phyloP scores from a whole-genome alignment of 2,113 vertebrate species.

The Podarcis raffonei region DNA sequence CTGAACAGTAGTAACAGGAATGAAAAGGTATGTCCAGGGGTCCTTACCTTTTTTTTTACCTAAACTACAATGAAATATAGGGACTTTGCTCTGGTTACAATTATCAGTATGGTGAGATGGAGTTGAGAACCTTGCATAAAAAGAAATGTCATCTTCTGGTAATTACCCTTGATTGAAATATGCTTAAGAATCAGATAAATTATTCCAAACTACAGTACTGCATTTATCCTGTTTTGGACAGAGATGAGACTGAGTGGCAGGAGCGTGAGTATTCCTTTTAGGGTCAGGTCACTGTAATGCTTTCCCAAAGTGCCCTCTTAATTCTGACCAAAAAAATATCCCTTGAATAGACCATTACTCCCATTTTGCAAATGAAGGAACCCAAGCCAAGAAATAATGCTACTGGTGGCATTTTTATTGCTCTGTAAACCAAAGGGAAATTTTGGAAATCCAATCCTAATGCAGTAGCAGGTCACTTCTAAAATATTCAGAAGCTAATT shows the following conservation, averaged over 20 bases:
- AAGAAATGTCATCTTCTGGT: not conserved
- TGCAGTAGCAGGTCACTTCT: constrained; percentile 20
- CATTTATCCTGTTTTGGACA: not conserved
- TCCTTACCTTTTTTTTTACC: not conserved
- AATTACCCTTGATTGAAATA: not conserved
- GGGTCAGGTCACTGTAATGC: not conserved
- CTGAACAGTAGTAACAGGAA: constrained; percentile 78
- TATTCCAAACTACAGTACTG: not conserved
- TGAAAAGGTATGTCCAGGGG: constrained; percentile 67
- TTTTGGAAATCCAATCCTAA: not conserved
- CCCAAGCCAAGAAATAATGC: not conserved
- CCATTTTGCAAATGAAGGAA: not conserved
- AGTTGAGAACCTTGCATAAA: not conserved
- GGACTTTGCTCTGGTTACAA: too few relatives aligned
- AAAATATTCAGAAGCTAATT: constrained; percentile 29
- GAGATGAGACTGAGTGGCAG: too few relatives aligned
- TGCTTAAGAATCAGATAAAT: not conserved
- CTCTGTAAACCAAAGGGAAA: not conserved
- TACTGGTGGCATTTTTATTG: not conserved
- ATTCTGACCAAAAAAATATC: not conserved
- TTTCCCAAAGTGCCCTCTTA: not conserved
- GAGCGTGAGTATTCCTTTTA: not conserved
- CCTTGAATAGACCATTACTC: not conserved
- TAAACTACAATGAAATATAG: not conserved
- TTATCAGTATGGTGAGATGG: too few relatives aligned